Evolutionary conservation across 2,888 invertebrate species (phyloP), one percentile per base, ranked within the genome.

Genomic region (Acronicta alni): DNA sequence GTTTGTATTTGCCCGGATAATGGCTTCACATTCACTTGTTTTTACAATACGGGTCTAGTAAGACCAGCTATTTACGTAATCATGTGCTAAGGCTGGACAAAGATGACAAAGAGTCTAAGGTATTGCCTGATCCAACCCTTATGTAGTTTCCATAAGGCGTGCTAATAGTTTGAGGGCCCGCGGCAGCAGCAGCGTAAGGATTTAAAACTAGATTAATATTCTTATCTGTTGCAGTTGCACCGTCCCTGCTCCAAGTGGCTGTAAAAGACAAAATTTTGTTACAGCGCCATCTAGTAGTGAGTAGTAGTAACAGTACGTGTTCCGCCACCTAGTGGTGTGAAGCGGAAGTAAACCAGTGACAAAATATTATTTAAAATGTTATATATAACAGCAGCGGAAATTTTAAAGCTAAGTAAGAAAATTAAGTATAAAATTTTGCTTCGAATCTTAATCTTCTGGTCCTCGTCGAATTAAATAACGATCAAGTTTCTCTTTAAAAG

Each of bases 71-170:
- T n/a, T 41, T n/a, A n/a, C 10, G 2, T 15, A 23, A 5, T 14
- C 16, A 66, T 17, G 53, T 70, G 15, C 17, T 47, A 45, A 54
- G 18, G 48, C 57, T 57, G 8, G 65, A 30, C 12, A 71, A 30
- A 7, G 72, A 52, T 15, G 68, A 39, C 18, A 61, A 41, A 12
- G 39, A 30, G 4, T 46, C 41, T 3, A 55, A 6, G 7, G 20
- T 23, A 18, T 51, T 63, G 10, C 71, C 55, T 5, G 77, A 30
- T 26, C 83, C 81, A 6, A 86, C 55, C 66, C 83, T 89, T 23
- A 91, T 79, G 37, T 92, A 92, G 52, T 90, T 87, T 4, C 92
- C 92, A 45, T 86, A 92, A 0, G 92, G 92, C 0, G 92, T 92
- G 70, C 88, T 90, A 7, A 92, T 90, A 2, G 92, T 92, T 54